phyloP scores from a whole-genome alignment of 2,888 invertebrate species.

The Aricia artaxerxes region DNA sequence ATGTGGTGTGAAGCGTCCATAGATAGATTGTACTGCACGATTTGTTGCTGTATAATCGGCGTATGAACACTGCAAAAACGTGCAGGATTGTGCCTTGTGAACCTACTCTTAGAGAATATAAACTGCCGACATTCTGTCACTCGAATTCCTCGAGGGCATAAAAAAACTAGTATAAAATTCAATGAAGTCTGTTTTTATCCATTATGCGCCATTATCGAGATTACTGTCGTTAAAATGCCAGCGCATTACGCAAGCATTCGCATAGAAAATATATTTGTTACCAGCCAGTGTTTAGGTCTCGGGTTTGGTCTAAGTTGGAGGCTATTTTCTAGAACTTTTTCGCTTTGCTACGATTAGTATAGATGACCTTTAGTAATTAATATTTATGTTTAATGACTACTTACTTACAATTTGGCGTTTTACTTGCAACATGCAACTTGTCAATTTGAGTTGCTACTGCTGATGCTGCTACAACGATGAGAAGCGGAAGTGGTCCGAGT shows the following conservation, averaged over 20 bases:
- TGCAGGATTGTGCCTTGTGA: no score
- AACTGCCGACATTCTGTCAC: constrained; percentile 11
- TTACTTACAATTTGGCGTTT: no score
- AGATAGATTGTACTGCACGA: no score
- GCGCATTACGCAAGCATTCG: constrained; percentile 33
- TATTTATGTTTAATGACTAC: no score
- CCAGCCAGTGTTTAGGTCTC: not conserved
- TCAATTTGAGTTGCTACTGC: not conserved
- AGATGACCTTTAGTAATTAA: no score
- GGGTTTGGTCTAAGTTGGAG: constrained; percentile 3
- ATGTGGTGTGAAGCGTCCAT: no score
- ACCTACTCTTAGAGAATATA: no score
- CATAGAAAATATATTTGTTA: constrained; percentile 31
- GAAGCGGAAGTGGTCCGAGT: not conserved
- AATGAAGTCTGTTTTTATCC: constrained; percentile 32
- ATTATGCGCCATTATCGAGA: constrained; percentile 42
- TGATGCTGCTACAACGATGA: not conserved
- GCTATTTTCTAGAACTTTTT: not conserved
- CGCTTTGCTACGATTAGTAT: not conserved
- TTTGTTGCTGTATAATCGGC: no score
- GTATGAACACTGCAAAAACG: no score
- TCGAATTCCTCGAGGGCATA: constrained; percentile 3
- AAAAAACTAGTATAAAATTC: constrained; percentile 31
- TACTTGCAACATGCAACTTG: no score
- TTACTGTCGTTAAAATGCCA: constrained; percentile 41